Conservation (phyloP, 2,113 vertebrate genomes). For the Leucosticte australis region DNA sequence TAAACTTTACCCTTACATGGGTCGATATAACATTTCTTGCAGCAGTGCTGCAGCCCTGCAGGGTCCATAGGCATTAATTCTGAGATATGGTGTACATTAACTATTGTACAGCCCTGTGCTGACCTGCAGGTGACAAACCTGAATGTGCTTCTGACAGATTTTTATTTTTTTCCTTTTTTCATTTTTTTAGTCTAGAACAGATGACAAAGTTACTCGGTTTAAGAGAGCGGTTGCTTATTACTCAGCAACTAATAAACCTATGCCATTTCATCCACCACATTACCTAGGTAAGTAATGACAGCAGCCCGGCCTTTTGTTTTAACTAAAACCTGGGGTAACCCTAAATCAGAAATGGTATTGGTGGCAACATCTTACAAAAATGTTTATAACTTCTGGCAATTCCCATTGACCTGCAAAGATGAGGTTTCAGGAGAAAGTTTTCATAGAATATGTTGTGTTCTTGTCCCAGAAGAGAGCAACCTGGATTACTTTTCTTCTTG, state of each 20-base stretch:
- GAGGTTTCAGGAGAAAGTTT: neutral
- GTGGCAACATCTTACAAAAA: neutral
- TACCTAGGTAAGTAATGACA: slow-evolving; percentile 78
- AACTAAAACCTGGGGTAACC: neutral
- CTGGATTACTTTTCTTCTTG: neutral
- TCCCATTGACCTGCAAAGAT: neutral
- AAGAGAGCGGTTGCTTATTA: slow-evolving; percentile 96
- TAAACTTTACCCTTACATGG: neutral
- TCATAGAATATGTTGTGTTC: neutral
- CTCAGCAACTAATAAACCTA: slow-evolving; percentile 85
- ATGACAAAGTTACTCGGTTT: slow-evolving; percentile 93
- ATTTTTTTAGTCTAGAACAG: slow-evolving; percentile 87
- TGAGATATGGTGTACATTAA: neutral
- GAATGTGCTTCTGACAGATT: slow-evolving; percentile 24
- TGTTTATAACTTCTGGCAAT: neutral
- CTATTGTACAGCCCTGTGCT: neutral
- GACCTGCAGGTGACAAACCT: neutral
- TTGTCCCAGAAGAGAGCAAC: neutral
- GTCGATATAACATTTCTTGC: neutral
- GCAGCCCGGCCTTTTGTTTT: neutral
- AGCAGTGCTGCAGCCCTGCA: neutral
- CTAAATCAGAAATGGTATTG: neutral
- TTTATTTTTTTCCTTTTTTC: neutral
- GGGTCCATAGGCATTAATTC: neutral
- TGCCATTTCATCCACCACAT: slow-evolving; percentile 81